Conservation (phyloP, 2,797 vertebrate genomes). For the Halcyon leucocephala region DNA sequence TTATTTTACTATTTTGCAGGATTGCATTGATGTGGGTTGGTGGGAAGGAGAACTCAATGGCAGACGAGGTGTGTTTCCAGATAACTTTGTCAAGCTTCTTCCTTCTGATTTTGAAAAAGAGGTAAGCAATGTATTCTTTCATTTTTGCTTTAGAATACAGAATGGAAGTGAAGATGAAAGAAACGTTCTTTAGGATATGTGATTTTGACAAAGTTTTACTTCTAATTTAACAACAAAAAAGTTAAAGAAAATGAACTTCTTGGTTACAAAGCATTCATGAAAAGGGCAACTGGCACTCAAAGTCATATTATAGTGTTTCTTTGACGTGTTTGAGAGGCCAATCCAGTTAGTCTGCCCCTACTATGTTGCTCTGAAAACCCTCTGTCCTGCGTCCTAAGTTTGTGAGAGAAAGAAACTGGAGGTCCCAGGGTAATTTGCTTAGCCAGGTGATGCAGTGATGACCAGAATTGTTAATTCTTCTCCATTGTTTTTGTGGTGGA, state of each 20-base stretch:
- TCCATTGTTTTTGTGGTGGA: not conserved
- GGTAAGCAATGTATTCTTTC: constrained; percentile 72
- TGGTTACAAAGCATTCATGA: not conserved
- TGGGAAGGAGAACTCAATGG: constrained; percentile 96
- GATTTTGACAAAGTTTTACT: not conserved
- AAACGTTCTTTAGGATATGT: not conserved
- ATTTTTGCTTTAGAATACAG: not conserved
- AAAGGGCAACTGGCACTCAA: not conserved
- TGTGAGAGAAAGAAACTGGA: not conserved
- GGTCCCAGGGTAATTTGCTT: not conserved
- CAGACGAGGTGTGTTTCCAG: constrained; percentile 93
- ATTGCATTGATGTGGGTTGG: constrained; percentile 95
- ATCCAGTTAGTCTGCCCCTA: not conserved
- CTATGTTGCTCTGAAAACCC: not conserved
- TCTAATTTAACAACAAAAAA: not conserved
- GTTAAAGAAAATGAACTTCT: not conserved
- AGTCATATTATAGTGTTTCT: not conserved
- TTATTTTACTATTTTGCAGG: constrained; percentile 77
- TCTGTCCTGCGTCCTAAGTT: not conserved
- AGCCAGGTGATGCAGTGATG: not conserved
- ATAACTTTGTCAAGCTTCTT: constrained; percentile 97
- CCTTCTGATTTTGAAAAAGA: constrained; percentile 94
- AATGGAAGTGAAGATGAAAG: not conserved
- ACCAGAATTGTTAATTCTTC: constrained; percentile 28
- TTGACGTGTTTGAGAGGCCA: not conserved